phyloP scores from a whole-genome alignment of 2,113 vertebrate species.

The Bubo bubo region DNA sequence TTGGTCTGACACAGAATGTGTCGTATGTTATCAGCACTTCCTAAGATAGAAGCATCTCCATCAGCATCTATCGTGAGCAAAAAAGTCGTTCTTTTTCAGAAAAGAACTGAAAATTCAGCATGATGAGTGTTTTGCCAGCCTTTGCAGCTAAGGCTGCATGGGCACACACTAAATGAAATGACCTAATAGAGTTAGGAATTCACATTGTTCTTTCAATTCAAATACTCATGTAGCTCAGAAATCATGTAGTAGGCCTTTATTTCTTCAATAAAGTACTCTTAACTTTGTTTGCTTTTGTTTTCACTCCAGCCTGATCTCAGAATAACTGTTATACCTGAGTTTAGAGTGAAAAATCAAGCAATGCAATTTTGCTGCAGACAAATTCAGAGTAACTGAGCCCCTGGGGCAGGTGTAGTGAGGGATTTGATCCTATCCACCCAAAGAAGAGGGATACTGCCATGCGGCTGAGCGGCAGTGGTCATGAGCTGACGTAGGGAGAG shows the following conservation, averaged over 20 bases:
- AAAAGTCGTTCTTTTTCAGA: background rate
- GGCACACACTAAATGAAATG: background rate
- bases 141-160: background rate
- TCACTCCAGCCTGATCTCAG: background rate
- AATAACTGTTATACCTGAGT: background rate
- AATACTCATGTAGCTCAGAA: background rate
- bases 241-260: background rate
- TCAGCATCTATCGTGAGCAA: background rate
- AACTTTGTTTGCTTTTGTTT: background rate
- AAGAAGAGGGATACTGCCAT: background rate
- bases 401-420: background rate
- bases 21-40: background rate
- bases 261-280: background rate
- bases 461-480: rapidly evolving
- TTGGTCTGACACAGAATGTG: background rate
- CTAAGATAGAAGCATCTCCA: background rate
- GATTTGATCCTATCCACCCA: background rate
- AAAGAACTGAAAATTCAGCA: background rate
- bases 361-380: background rate
- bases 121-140: background rate
- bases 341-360: background rate
- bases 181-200: background rate
- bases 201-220: background rate
- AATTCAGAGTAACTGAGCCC: background rate
- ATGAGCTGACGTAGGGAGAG: background rate